phyloP scores from a whole-genome alignment of 2,888 invertebrate genomes.

The Mythimna albipuncta region DNA sequence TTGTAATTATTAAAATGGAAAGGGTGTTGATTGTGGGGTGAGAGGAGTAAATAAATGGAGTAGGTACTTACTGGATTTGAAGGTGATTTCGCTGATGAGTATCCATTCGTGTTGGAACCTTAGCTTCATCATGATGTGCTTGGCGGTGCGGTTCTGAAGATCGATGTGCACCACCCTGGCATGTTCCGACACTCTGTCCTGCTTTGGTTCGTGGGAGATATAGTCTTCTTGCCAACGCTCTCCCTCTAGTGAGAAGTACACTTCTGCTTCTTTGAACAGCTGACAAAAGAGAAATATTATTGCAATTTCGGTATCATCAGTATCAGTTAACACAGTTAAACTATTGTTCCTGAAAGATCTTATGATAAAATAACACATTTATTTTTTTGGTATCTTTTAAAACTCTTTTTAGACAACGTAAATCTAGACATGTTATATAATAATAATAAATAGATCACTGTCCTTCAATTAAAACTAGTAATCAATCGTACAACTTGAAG shows the following conservation, averaged over 20 bases:
- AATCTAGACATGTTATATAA: constrained; percentile 7
- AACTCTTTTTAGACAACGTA: constrained; percentile 2
- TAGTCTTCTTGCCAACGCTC: constrained; percentile 93
- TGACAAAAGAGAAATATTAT: constrained; percentile 74
- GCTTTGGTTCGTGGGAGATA: constrained; percentile 91
- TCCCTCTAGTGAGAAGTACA: constrained; percentile 96
- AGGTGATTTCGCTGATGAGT: constrained; percentile 96
- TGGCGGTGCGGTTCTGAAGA: constrained; percentile 94
- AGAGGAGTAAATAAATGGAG: not conserved
- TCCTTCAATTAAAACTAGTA: no score
- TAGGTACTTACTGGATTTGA: constrained; percentile 93
- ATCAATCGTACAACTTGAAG: no score
- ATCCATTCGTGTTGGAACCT: constrained; percentile 96
- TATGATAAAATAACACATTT: not conserved
- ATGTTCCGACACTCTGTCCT: constrained; percentile 89
- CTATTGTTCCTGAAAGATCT: not conserved
- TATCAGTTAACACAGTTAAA: not conserved
- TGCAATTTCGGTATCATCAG: constrained; percentile 1
- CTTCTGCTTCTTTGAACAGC: constrained; percentile 94
- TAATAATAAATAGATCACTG: no score
- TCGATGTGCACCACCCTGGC: constrained; percentile 93
- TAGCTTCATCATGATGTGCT: constrained; percentile 94
- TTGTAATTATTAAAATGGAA: constrained; percentile 27
- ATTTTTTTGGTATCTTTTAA: not conserved
- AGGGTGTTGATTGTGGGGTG: constrained; percentile 5